Evolutionary conservation across 64 coral and sea anemone genomes (phyloP), one percentile per base, ranked within the genome.

Genomic region (Catalaphyllia jardinei): DNA sequence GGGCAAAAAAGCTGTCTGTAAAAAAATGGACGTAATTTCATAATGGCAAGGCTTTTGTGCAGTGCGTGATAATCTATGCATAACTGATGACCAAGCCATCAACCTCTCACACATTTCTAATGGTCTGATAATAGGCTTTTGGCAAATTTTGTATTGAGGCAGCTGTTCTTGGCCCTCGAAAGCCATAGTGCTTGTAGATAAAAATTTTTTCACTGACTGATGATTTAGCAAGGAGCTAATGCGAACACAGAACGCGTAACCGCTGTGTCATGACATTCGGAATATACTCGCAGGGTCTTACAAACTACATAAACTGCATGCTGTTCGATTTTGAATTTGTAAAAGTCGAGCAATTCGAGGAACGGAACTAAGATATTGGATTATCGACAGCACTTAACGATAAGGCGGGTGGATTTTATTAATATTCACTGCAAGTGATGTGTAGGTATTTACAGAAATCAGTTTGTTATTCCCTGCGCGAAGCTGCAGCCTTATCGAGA

Each of bases 41-140:
- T 78, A 87, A 93, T 90, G 88, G 91, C 79, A 86, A n/a, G 67
- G 88, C 74, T 88, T 93, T 96, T 96, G 95, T 96, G 76, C 76
- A 10, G 42, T 80, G 88, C 89, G 95, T 93, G 95, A 93, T 85
- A 96, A 88, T 93, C 88, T 87, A 90, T 96, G 90, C 95, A 96
- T 96, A 96, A 93, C 87, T 93, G 91, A 96, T 96, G 95, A 96
- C 55, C 38, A 86, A 76, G 72, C 95, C 92, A 96, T 96, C 91
- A 96, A 89, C 80, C 67, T 60, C 90, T 96, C 93, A 93, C 94
- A 82, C 95, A 87, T 33, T 87, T 87, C 82, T 96, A 96, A 96
- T 96, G 92, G 91, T 83, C 93, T 73, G 74, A 91, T 97, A 97
- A 97, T 97, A 97, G 95, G 95, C 83, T 90, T 94, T 97, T 93